Evolutionary conservation across 2,888 invertebrate species (phyloP).

Genomic region (Norana najaformis): DNA sequence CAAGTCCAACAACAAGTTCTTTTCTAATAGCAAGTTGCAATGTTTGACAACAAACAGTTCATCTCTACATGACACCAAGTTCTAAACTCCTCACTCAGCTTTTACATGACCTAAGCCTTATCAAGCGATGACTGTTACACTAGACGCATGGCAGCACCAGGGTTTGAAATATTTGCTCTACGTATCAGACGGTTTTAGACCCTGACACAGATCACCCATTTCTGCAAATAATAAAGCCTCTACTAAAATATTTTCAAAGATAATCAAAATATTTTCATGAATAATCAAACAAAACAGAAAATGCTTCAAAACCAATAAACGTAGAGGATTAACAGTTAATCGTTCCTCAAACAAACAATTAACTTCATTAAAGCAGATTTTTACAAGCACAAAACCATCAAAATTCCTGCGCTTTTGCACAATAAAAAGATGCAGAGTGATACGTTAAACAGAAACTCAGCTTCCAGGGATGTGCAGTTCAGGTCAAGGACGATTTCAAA

Average conservation of each 20-base stretch:
- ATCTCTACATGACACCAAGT: neutral
- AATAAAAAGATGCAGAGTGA: neutral
- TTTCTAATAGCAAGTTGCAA: neutral
- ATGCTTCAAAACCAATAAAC: constrained; percentile 13
- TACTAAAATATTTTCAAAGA: too few species aligned
- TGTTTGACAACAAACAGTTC: neutral
- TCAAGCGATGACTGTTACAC: too few species aligned
- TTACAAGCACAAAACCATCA: neutral
- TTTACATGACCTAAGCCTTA: too few species aligned
- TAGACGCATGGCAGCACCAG: too few species aligned
- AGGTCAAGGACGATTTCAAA: neutral
- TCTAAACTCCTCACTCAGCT: neutral
- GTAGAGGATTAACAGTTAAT: neutral
- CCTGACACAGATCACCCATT: too few species aligned
- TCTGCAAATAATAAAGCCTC: too few species aligned
- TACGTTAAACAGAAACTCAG: neutral
- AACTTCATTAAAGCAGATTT: neutral
- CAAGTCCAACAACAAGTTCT: neutral
- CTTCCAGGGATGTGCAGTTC: neutral
- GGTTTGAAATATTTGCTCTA: too few species aligned
- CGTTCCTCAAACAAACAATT: neutral
- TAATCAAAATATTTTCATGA: neutral
- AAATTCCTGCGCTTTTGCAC: neutral
- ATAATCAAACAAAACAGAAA: neutral
- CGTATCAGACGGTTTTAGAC: too few species aligned